Evolutionary conservation across 2,888 invertebrate species (phyloP), one percentile per base, ranked within the genome.

Genomic region (Nyleta sp.): DNA sequence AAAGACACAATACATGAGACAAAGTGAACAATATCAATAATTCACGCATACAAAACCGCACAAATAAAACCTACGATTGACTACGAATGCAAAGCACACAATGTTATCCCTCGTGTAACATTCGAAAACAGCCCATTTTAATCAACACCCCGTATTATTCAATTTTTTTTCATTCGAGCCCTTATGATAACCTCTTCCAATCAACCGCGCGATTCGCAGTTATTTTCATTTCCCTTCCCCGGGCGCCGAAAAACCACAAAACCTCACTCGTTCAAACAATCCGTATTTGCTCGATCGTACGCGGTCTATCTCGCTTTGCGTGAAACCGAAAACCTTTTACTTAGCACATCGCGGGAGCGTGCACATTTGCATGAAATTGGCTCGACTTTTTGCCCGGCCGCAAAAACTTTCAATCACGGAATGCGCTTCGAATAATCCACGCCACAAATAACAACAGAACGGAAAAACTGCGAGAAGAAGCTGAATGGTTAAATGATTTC

Each of bases 301-400:
- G 57, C 62, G 24, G 38, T 53, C 31, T 46, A 59, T 71, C 62
- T 57, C 67, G 67, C 33, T 68, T 78, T 72, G 72, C 62, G 67
- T 78, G 67, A 55, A 67, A 73, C 65, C 53, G 35, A 60, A 65
- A 77, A 70, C 70, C 70, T 76, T 70, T 76, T 70, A 76, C 76
- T 71, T 65, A 76, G 59, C 71, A 59, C 64, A 50, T 55, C 53
- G 60, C 59, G 24, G 60, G 35, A 60, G 65, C 44, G 18, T 31
- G 67, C 60, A 44, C 53, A 74, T 68, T 74, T 74, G 74, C 60
- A 74, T 74, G 42, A 68, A 68, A 68, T 75, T 55, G 62, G 42
- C 33, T 62, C 40, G 33, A 31, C 55, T 68, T 70, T 70, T 75
- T 64, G 75, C 42, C 31, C n/a, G 11, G 44, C 33, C 20, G 22